A percentile compares a stretch with the other conserved stretches of the same genome.
Conservation (phyloP, 2,888 invertebrate genomes). For the Drosophila birchii region DNA sequence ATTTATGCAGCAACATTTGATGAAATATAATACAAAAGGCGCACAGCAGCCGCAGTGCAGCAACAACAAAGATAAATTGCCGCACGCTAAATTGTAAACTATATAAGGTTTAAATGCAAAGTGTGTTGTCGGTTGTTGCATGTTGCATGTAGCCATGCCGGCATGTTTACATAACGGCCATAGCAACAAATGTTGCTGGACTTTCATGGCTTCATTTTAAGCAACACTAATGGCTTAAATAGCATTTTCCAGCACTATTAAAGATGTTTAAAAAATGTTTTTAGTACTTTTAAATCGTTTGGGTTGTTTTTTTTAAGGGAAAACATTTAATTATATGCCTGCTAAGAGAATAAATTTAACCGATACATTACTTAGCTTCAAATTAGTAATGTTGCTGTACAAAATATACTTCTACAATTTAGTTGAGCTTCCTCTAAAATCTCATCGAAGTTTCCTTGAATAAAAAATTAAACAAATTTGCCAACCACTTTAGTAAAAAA, state of each 20-base stretch:
- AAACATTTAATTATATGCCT: too few species aligned
- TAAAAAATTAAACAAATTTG: too few species aligned
- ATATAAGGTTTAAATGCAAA: constrained; percentile 74
- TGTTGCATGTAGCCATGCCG: constrained; percentile 30
- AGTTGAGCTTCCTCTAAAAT: too few species aligned
- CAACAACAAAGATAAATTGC: constrained; percentile 74
- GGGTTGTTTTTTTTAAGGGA: too few species aligned
- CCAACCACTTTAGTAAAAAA: too few species aligned
- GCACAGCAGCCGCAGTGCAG: constrained; percentile 41
- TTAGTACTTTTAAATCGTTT: neutral
- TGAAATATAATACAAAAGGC: constrained; percentile 78
- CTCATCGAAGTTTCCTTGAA: too few species aligned
- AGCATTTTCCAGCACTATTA: neutral
- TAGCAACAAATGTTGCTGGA: constrained; percentile 29
- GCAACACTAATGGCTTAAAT: neutral
- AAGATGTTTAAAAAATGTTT: neutral
- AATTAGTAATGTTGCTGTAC: too few species aligned
- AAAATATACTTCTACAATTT: too few species aligned
- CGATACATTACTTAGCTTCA: too few species aligned
- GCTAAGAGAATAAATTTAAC: too few species aligned
- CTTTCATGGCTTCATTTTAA: constrained; percentile 31
- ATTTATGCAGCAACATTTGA: constrained; percentile 78
- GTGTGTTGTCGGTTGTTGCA: constrained; percentile 33
- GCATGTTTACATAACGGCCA: constrained; percentile 54
- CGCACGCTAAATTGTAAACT: constrained; percentile 72